Evolutionary conservation across 2,797 vertebrate species (phyloP).

Genomic region (Emydoidea blandingii): DNA sequence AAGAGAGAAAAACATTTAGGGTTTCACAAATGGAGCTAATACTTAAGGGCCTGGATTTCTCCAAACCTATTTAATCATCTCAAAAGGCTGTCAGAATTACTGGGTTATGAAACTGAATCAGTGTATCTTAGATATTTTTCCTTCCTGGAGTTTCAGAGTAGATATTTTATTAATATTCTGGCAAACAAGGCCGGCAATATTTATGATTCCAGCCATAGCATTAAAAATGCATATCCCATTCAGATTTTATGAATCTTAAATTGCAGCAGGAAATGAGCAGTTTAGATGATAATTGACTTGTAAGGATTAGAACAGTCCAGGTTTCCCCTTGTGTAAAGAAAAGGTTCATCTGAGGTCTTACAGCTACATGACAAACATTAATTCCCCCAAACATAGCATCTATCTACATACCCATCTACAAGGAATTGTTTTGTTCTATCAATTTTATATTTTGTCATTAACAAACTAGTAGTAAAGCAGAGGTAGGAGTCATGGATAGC

Average conservation of each 20-base stretch:
- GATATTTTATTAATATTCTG: slow-evolving; percentile 74
- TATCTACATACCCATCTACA: slow-evolving; percentile 29
- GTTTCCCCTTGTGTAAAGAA: slow-evolving; percentile 55
- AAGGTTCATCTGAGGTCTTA: slow-evolving; percentile 74
- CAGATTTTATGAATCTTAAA: slow-evolving; percentile 75
- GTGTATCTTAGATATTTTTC: slow-evolving; percentile 53
- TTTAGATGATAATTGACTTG: slow-evolving; percentile 77
- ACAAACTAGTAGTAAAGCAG: slow-evolving; percentile 28
- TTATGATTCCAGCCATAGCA: slow-evolving; percentile 74
- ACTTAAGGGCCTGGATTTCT: slow-evolving; percentile 55
- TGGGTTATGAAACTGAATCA: slow-evolving; percentile 59
- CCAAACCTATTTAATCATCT: slow-evolving; percentile 68
- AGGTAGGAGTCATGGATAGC: neutral
- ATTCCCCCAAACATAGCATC: slow-evolving; percentile 36
- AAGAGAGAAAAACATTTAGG: slow-evolving; percentile 32
- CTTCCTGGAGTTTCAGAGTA: slow-evolving; percentile 62
- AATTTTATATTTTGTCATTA: slow-evolving; percentile 16
- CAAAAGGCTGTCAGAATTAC: slow-evolving; percentile 70
- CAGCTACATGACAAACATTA: slow-evolving; percentile 20
- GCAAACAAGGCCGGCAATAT: slow-evolving; percentile 74
- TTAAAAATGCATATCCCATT: slow-evolving; percentile 79
- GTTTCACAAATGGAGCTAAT: slow-evolving; percentile 63
- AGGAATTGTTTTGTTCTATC: slow-evolving; percentile 28
- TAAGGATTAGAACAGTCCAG: slow-evolving; percentile 64
- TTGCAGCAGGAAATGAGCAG: slow-evolving; percentile 74